Base-by-base conservation (phyloP, 2,888 invertebrate species). In the Yponomeuta sedellus region DNA sequence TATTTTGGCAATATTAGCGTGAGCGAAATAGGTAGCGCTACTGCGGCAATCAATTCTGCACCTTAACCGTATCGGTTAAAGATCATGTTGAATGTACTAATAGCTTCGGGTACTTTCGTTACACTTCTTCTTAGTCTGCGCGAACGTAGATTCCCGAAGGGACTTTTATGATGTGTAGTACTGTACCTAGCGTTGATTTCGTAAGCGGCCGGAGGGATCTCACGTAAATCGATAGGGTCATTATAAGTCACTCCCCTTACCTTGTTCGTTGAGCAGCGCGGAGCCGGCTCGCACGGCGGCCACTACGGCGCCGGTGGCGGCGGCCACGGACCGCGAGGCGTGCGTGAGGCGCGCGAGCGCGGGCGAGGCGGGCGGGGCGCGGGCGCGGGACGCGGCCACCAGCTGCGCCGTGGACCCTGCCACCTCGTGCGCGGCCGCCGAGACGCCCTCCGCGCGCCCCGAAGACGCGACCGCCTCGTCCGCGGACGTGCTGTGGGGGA, bases 391-490 rank as follows among this genome's bases (percentile, higher is more conserved):
- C 16, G 99, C 98, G 0, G 99, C 98, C 65, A 99, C 99, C 68
- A 99, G 92, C 87, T 99, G 99, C 64, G 99, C 98, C 1, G 99
- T 99, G 72, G 96, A 97, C 69, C 97, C 99, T 66, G 97, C 97
- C 68, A 98, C 98, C 84, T 97, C 97, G 88, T 99, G 98, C 25
- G 99, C 98, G 10, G 98, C 99, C 0, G 98, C 99, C 68, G 98
- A 96, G 68, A 99, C 93, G 79, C 97, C 97, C 79, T 98, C 98
- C 78, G 97, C 94, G 81, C 98, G 98, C 0, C 97, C 97, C 71
- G 95, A 93, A 12, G 95, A 93, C 12, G 94, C 95, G 34, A 98
- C 96, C 12, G 98, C 96, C 82, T 96, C 96, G 87, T 99, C 98
- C 4, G 99, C 98, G 0, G 98, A 96, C 74, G 96, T 95, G 67